Conservation (phyloP, 2,888 invertebrate species). For the Acrobasis suavella region DNA sequence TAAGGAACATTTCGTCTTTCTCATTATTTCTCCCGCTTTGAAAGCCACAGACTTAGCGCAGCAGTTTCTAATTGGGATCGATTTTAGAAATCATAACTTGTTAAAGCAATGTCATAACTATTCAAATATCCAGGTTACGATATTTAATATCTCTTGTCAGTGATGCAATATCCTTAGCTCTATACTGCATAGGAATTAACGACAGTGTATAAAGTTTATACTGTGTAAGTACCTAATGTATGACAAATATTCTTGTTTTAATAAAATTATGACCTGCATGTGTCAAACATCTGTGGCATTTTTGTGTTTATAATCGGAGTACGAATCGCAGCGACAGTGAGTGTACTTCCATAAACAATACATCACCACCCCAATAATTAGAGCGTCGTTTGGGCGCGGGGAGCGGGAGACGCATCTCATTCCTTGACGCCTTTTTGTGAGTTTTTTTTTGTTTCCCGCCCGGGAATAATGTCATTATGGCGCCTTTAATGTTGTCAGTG, state of each 20-base stretch:
- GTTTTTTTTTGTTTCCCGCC: constrained; percentile 72
- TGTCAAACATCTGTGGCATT: constrained; percentile 41
- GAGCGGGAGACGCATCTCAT: constrained; percentile 52
- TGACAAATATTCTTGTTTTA: not conserved
- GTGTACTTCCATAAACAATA: constrained; percentile 54
- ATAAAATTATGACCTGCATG: constrained; percentile 31
- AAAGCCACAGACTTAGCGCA: constrained; percentile 24
- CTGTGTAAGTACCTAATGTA: not conserved
- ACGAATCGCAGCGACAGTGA: constrained; percentile 28
- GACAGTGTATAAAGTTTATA: not conserved
- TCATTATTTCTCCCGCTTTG: constrained; percentile 36
- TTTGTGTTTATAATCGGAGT: constrained; percentile 36
- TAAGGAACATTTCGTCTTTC: constrained; percentile 39
- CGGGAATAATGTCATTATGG: constrained; percentile 82
- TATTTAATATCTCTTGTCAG: constrained; percentile 13
- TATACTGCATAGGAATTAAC: not conserved
- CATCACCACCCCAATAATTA: constrained; percentile 68
- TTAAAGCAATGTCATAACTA: constrained; percentile 1
- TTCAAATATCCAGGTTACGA: constrained; percentile 17
- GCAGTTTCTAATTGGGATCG: constrained; percentile 5
- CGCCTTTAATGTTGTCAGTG: constrained; percentile 82
- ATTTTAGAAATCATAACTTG: constrained; percentile 4
- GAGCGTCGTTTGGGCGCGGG: constrained; percentile 54
- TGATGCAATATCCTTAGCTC: not conserved
- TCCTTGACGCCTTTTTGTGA: constrained; percentile 75